phyloP scores from a whole-genome alignment of 2,797 vertebrate species.

The Siniperca undulata region DNA sequence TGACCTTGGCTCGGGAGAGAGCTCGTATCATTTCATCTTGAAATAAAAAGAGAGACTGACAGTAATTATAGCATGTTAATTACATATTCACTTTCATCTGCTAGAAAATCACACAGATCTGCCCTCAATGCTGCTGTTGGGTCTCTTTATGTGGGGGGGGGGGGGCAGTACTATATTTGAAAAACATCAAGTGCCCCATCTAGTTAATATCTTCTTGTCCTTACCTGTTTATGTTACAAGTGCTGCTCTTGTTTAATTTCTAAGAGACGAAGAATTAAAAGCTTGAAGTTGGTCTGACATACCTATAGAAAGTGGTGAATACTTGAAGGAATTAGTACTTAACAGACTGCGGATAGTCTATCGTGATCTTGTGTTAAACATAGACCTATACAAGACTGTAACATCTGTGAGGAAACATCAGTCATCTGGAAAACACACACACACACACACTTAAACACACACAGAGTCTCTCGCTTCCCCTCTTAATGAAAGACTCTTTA shows the following conservation, averaged over 20 bases:
- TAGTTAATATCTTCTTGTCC: constrained; percentile 48
- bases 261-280: background rate
- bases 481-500: constrained; percentile 41
- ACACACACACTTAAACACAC: constrained; percentile 1
- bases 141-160: constrained; percentile 52
- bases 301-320: background rate
- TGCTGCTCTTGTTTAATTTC: constrained; percentile 35
- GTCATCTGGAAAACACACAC: constrained; percentile 2
- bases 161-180: constrained; percentile 45
- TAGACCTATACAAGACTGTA: background rate
- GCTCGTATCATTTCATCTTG: constrained; percentile 92
- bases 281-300: background rate
- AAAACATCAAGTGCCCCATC: constrained; percentile 54
- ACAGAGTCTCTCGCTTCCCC: background rate
- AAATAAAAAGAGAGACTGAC: constrained; percentile 93
- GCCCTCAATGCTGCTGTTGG: constrained; percentile 53
- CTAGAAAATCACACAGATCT: constrained; percentile 59
- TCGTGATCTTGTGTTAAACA: background rate
- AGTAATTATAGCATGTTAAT: constrained; percentile 94
- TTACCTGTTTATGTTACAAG: constrained; percentile 44
- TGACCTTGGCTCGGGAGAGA: constrained; percentile 92
- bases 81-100: constrained; percentile 95
- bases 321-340: background rate
- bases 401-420: background rate
- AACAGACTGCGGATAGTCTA: no score